Evolutionary conservation across 2,888 invertebrate species (phyloP).

Genomic region (Caenorhabditis doughertyi): DNA sequence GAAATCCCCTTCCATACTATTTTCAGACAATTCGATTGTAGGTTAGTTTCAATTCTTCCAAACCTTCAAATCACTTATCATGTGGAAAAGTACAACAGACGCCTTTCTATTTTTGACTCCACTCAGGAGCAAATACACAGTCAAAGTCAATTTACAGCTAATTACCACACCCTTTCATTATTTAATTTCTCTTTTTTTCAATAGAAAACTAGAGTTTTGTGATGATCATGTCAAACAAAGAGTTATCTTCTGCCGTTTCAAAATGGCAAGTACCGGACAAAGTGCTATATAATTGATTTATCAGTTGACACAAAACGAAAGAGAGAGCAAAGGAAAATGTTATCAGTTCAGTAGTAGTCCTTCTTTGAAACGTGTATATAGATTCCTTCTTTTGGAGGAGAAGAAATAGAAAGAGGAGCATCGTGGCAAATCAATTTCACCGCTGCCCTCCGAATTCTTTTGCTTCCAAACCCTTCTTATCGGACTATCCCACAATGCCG

Average conservation of each 20-base stretch:
- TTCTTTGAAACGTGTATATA: constrained; percentile 43
- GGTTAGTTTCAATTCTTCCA: not conserved
- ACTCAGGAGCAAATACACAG: constrained; percentile 20
- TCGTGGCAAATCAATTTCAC: constrained; percentile 47
- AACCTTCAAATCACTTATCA: not conserved
- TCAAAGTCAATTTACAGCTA: constrained; percentile 30
- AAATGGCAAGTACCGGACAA: constrained; percentile 6
- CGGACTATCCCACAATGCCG: constrained; percentile 30
- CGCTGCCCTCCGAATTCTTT: constrained; percentile 29
- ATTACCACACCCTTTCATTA: constrained; percentile 18
- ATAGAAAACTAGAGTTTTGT: constrained; percentile 41
- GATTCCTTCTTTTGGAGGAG: constrained; percentile 27
- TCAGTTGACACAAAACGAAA: constrained; percentile 33
- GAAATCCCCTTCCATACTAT: no score
- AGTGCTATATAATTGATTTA: constrained; percentile 48
- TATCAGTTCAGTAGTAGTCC: constrained; percentile 55
- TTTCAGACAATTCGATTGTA: not conserved
- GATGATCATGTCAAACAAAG: constrained; percentile 29
- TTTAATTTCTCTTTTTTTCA: constrained; percentile 15
- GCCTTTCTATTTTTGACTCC: constrained; percentile 26
- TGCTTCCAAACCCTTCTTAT: constrained; percentile 39
- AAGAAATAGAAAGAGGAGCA: constrained; percentile 6
- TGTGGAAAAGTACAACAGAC: constrained; percentile 3
- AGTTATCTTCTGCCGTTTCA: not conserved
- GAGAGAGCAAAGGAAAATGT: constrained; percentile 2